Percentiles rank a stretch among this genome's conserved stretches.
phyloP scores from a whole-genome alignment of 2,113 vertebrate species.

The Tauraco erythrolophus region DNA sequence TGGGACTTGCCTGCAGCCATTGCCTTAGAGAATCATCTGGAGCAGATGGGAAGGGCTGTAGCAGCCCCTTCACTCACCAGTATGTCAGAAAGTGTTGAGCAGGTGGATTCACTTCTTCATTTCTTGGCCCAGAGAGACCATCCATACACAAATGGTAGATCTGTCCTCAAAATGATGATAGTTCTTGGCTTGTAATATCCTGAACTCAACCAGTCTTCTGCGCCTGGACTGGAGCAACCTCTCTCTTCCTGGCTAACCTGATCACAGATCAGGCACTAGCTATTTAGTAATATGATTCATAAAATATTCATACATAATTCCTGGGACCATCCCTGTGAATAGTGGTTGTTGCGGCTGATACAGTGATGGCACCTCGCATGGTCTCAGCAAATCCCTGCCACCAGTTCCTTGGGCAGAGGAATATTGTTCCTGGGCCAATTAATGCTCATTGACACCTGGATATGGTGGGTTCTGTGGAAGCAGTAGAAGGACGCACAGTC shows the following conservation, averaged over 20 bases:
- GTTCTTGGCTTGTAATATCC: not conserved
- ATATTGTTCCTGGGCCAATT: not conserved
- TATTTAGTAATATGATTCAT: not conserved
- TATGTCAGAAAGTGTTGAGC: not conserved
- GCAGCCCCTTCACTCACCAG: not conserved
- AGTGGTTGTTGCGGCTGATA: not conserved
- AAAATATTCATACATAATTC: not conserved
- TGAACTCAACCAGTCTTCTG: not conserved
- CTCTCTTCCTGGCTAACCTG: not conserved
- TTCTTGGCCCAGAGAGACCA: not conserved
- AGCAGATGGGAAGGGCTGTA: not conserved
- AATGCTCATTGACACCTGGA: fast-evolving
- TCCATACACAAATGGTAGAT: not conserved
- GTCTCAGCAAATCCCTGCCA: not conserved
- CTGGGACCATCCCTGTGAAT: not conserved
- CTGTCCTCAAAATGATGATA: not conserved
- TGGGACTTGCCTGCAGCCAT: not conserved
- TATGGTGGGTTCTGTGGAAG: not conserved
- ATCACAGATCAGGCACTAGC: not conserved
- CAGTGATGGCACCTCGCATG: not conserved
- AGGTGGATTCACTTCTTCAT: not conserved
- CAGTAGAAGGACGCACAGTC: fast-evolving
- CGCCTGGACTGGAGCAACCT: not conserved
- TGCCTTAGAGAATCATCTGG: not conserved
- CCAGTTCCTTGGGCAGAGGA: not conserved